phyloP scores from a whole-genome alignment of 2,113 vertebrate species.

The Guaruba guarouba region DNA sequence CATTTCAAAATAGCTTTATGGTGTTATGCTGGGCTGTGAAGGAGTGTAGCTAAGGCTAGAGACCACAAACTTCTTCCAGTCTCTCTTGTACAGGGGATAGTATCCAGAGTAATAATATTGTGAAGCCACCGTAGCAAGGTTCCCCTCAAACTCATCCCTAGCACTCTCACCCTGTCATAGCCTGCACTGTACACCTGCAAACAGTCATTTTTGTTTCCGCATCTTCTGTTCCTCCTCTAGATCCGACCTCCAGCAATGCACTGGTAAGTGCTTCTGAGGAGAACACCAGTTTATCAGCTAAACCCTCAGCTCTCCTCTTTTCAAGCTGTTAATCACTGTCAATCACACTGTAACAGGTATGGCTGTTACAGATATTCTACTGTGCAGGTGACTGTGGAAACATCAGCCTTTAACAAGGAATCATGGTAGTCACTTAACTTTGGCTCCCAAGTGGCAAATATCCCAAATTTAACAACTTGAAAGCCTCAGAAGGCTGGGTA shows the following conservation, averaged over 20 bases:
- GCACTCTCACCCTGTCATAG: background rate
- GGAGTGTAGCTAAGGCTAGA: background rate
- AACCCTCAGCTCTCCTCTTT: background rate
- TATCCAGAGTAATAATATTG: background rate
- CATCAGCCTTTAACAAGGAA: background rate
- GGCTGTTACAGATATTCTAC: background rate
- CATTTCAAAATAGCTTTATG: background rate
- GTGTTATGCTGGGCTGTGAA: background rate
- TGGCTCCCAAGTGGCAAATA: background rate
- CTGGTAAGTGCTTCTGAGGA: background rate
- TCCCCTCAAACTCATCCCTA: background rate
- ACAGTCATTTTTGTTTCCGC: background rate
- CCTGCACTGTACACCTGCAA: background rate
- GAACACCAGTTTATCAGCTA: background rate
- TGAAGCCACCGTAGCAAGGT: background rate
- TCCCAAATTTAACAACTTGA: background rate
- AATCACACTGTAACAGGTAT: background rate
- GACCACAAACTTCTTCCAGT: background rate
- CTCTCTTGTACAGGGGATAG: background rate
- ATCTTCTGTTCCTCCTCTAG: background rate
- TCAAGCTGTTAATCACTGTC: background rate
- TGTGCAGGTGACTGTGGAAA: background rate
- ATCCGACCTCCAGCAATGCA: background rate
- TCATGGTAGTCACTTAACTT: background rate
- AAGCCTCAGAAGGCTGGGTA: background rate